Evolutionary conservation across 2,113 vertebrate species (phyloP), one percentile per base, ranked within the genome.

Genomic region (Chlorodrepanis virens): DNA sequence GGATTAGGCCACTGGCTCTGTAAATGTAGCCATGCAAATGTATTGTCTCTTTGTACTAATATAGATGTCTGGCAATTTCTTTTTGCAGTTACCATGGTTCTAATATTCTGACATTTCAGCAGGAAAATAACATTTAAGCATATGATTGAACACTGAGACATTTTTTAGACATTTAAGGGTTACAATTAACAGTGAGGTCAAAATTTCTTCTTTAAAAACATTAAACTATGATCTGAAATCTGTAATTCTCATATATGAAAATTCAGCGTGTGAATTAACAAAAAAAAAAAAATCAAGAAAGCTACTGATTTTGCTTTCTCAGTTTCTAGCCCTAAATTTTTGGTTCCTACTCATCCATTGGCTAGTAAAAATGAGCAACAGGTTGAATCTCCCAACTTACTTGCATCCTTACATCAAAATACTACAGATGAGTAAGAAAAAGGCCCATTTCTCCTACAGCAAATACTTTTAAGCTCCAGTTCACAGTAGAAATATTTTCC

Each of bases 31-130:
- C 56, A 90, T 93, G 54, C 25, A 94, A 93, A 89, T 20, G 28
- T 24, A 86, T 27, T 94, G 88, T 90, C 37, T 94, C 28, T 71
- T 75, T 89, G 31, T 45, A 83, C 68, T 78, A 90, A 89, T 74
- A 67, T 7, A 93, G 47, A 53, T 72, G 80, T 76, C 92, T 92
- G 65, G 53, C 60, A 94, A 92, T 87, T 81, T 89, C 14, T 40
- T 90, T 83, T 53, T 82, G 21, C 49, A 87, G 76, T 84, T 96
- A 91, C 90, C 72, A 89, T 83, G 69, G 71, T 56, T 95, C 31
- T 80, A 95, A 65, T 33, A 60, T 88, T 81, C 72, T 92, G 68
- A 93, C 42, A 40, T 65, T 95, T 95, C 86, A 94, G 90, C 76
- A 94, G 69, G 86, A 95, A 96, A 95, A 60, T 52, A 86, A 80